Conservation (phyloP, 2,113 vertebrate genomes). For the Otus sunia region DNA sequence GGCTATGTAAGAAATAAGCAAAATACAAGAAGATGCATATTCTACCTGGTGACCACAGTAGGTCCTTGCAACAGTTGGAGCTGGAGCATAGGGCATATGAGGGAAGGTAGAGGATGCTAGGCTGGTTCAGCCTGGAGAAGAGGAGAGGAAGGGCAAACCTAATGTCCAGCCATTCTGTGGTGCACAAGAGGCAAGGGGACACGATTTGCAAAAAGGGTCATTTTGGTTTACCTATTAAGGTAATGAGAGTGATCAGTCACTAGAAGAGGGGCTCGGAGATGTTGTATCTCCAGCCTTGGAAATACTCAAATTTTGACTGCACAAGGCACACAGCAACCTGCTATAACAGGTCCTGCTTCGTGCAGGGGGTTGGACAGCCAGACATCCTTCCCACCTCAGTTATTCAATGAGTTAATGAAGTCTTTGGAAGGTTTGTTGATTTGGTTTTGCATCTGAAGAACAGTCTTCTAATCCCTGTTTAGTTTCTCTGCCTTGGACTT, state of each 20-base stretch:
- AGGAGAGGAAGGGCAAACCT: background rate
- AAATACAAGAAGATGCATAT: background rate
- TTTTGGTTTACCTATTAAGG: background rate
- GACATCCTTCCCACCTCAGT: background rate
- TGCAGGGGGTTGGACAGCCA: background rate
- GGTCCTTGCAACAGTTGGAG: background rate
- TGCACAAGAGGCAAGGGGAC: background rate
- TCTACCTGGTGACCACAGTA: background rate
- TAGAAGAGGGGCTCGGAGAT: background rate
- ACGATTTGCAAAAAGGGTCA: rapidly evolving
- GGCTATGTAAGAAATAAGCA: background rate
- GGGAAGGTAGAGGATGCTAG: background rate
- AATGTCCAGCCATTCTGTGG: background rate
- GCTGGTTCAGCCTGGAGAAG: background rate
- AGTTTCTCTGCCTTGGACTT: background rate
- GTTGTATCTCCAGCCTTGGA: background rate
- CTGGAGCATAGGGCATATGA: background rate
- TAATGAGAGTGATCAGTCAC: background rate
- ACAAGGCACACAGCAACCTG: background rate
- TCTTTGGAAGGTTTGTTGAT: background rate
- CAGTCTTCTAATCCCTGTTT: background rate
- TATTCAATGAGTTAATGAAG: background rate
- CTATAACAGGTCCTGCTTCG: background rate
- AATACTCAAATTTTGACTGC: background rate
- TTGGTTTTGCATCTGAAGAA: background rate